These are phyloP conservation scores for Bruchidius siliquastri DNA, from an alignment of 2,888 invertebrate species.

Conservation along the genomic window DNA sequence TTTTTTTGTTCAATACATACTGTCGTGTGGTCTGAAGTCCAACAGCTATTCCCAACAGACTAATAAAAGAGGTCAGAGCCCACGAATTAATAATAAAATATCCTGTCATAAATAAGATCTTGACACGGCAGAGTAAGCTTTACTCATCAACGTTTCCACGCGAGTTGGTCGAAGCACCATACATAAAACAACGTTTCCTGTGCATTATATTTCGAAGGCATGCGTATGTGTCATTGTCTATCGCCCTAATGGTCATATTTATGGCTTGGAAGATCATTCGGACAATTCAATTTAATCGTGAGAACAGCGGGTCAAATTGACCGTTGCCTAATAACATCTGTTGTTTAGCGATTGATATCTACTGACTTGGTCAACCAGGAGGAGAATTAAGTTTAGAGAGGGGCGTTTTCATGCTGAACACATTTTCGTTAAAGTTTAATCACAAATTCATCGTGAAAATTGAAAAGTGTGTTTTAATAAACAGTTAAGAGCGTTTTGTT, in stretches of 20 bases:
- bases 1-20: too few species aligned
- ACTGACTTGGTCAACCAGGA: background rate
- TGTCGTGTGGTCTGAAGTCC: too few species aligned
- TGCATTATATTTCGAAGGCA: background rate
- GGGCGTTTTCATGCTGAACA: too few species aligned
- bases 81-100: background rate
- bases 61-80: background rate
- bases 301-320: background rate
- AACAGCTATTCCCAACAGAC: too few species aligned
- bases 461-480: too few species aligned
- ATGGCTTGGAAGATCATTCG: background rate
- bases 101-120: background rate
- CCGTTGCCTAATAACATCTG: background rate
- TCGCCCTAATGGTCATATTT: background rate
- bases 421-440: too few species aligned
- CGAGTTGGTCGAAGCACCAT: background rate
- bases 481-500: too few species aligned
- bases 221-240: background rate
- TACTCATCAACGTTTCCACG: background rate
- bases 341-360: background rate
- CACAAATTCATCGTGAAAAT: too few species aligned
- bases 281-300: background rate
- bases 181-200: background rate
- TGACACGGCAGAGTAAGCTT: background rate
- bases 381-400: too few species aligned